Conservation (phyloP, 2,888 invertebrate genomes). For the Torymus texanus region DNA sequence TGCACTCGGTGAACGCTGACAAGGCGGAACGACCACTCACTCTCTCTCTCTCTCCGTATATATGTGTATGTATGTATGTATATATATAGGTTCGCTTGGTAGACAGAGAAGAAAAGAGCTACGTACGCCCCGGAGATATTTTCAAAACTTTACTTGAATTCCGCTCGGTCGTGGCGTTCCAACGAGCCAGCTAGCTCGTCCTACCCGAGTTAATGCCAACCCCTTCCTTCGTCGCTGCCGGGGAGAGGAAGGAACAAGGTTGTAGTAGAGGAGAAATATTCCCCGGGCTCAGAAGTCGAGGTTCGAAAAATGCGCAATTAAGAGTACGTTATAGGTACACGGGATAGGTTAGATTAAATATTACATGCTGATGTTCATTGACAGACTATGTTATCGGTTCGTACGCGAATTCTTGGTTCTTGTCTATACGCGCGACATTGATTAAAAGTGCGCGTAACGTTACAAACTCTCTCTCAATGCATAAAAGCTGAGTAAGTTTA, state of each 20-base stretch:
- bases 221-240: too few species aligned
- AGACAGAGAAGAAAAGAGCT: conserved; percentile 7
- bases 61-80: not conserved
- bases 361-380: too few species aligned
- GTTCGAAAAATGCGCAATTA: not conserved
- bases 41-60: not conserved
- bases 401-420: too few species aligned
- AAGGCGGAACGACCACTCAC: conserved; percentile 26
- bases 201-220: conserved; percentile 31
- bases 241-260: too few species aligned
- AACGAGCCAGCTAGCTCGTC: not conserved
- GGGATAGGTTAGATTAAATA: too few species aligned
- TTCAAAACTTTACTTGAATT: conserved; percentile 51
- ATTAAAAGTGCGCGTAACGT: too few species aligned
- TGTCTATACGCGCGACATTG: too few species aligned
- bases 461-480: too few species aligned
- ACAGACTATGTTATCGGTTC: too few species aligned
- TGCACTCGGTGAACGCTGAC: conserved; percentile 35
- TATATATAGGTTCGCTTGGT: conserved; percentile 11
- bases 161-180: conserved; percentile 45
- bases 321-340: not conserved
- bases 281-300: not conserved
- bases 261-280: conserved; percentile 23
- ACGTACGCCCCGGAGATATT: conserved; percentile 45
- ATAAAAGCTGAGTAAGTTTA: too few species aligned